Base-by-base conservation (phyloP, 2,113 vertebrate species). In the Ranitomeya imitator region DNA sequence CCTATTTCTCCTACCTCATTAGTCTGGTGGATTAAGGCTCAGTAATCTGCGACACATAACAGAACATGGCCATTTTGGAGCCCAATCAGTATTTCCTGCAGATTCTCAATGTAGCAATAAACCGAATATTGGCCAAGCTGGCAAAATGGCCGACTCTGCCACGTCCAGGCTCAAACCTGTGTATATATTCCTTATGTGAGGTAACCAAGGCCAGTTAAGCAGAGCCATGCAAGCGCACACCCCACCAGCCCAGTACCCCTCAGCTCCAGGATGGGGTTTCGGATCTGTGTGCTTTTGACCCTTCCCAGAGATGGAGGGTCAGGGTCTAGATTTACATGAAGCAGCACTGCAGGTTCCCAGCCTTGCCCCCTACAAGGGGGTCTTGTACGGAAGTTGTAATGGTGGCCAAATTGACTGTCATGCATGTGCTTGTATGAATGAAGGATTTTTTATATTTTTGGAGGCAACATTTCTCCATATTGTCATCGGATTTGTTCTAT, bases 171-270 rank as follows among this genome's bases (percentile, higher is more conserved):
- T 81, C 6, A 11, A n/a, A 31, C 21, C n/a, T 65, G 14, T 12
- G 23, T 79, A 63, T 13, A 12, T 45, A 63, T 90, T 82, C 82
- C 7, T 86, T 85, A 90, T 90, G 89, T 90, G 85, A 87, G 91
- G 90, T 83, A 0, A 23, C 81, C 91, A 89, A 45, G 76, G 91
- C 92, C 92, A 7, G 0, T 6, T 19, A 91, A 92, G 92, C 91
- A 91, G 91, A 93, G 92, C 93, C 92, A 93, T 93, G 91, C 92
- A 91, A 51, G 86, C 77, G 82, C 73, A 89, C 87, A 85, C 81
- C 71, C 81, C 16, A 9, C 67, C 13, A 67, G 7, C 23, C 60
- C 74, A 18, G 26, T 37, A 73, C 80, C 82, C 63, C 23, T 14
- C 67, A 37, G 13, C 26, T 54, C 6, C 21, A 23, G 23, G 54